Conservation (phyloP, 2,113 vertebrate species). For the Lynx canadensis region DNA sequence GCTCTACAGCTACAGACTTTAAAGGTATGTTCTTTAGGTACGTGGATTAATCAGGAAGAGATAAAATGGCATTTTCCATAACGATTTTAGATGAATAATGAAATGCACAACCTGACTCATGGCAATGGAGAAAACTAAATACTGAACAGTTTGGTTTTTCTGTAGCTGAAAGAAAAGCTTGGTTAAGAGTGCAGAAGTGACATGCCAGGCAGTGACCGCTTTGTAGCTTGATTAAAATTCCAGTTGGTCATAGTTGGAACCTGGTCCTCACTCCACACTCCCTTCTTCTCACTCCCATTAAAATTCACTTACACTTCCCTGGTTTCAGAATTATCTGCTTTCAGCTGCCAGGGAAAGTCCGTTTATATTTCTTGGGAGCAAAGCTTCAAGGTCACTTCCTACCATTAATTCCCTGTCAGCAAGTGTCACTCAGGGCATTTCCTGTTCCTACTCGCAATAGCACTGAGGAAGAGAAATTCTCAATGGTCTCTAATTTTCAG, state of each 20-base stretch:
- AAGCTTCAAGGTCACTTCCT: constrained; percentile 77
- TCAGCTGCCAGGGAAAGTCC: constrained; percentile 60
- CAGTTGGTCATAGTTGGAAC: background rate
- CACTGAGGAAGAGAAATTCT: constrained; percentile 49
- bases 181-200: background rate
- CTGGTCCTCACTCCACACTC: background rate
- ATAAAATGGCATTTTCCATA: background rate
- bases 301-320: constrained; percentile 43
- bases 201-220: background rate
- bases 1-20: background rate
- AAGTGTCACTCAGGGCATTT: constrained; percentile 54
- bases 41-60: background rate
- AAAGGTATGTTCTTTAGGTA: background rate
- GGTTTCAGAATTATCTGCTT: constrained; percentile 62
- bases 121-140: background rate
- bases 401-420: constrained; percentile 69
- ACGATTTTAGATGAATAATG: constrained; percentile 7
- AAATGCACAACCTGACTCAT: background rate
- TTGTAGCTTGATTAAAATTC: background rate
- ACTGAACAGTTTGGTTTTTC: background rate
- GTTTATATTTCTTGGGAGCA: constrained; percentile 64
- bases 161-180: background rate
- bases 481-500: background rate
- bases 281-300: constrained; percentile 37
- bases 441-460: constrained; percentile 51